phyloP scores from a whole-genome alignment of 2,888 invertebrate genomes.

The Callyntrura guangdongensis region DNA sequence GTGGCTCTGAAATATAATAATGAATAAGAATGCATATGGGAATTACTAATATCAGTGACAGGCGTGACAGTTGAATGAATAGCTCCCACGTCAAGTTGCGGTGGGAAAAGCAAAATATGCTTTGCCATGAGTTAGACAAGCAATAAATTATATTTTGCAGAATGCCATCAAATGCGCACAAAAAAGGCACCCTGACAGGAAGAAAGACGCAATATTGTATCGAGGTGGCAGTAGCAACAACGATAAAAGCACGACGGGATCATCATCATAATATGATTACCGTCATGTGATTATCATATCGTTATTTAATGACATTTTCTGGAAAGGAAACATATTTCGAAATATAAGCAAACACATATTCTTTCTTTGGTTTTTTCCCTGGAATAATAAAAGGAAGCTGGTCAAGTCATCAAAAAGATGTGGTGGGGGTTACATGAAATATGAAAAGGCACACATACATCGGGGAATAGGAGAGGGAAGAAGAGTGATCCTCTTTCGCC shows the following conservation, averaged over 20 bases:
- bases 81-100: slow-evolving; percentile 51
- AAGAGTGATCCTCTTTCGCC: slow-evolving; percentile 26
- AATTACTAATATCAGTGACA: slow-evolving; percentile 56
- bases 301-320: slow-evolving; percentile 37
- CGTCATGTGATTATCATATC: slow-evolving; percentile 33
- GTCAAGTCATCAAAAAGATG: slow-evolving; percentile 5
- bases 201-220: neutral
- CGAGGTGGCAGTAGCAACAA: neutral
- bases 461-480: neutral
- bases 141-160: slow-evolving; percentile 64
- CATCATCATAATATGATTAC: too few relatives aligned
- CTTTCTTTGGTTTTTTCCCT: neutral
- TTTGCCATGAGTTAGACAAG: slow-evolving; percentile 53
- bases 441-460: slow-evolving; percentile 13
- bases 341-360: slow-evolving; percentile 10
- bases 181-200: slow-evolving; percentile 8
- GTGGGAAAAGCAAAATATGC: slow-evolving; percentile 45
- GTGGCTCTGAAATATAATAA: neutral
- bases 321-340: slow-evolving; percentile 10
- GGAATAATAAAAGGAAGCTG: neutral
- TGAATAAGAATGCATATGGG: slow-evolving; percentile 30
- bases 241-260: neutral
- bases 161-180: slow-evolving; percentile 34
- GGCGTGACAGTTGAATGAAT: slow-evolving; percentile 65
- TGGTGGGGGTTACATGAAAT: slow-evolving; percentile 9